phyloP scores from a whole-genome alignment of 2,113 vertebrate genomes.

The Lathamus discolor region DNA sequence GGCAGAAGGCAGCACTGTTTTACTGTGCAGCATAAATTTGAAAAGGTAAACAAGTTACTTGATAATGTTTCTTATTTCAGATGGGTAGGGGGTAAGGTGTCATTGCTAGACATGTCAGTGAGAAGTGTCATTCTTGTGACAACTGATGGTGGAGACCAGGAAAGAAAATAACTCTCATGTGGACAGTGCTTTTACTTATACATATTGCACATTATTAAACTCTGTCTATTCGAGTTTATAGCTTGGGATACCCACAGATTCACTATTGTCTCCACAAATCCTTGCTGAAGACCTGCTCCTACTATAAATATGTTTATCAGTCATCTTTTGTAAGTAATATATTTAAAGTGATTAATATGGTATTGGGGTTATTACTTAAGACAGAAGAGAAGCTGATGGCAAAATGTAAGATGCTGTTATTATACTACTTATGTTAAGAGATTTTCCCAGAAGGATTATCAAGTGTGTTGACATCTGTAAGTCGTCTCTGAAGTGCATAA shows the following conservation, averaged over 20 bases:
- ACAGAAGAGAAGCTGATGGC: neutral
- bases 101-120: neutral
- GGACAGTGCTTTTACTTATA: neutral
- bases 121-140: neutral
- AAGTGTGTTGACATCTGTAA: neutral
- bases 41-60: slow-evolving; percentile 57
- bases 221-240: neutral
- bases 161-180: neutral
- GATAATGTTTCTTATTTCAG: neutral
- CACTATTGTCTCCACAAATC: neutral
- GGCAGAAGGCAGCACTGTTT: slow-evolving; percentile 12
- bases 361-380: neutral
- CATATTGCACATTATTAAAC: neutral
- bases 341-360: neutral
- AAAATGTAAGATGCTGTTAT: neutral
- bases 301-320: neutral
- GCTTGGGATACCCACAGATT: neutral
- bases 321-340: neutral
- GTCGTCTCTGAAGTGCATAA: neutral
- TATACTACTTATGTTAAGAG: neutral
- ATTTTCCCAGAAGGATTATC: neutral
- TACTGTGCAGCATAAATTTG: neutral
- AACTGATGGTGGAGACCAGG: neutral
- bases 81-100: neutral
- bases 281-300: neutral